Evolutionary conservation across 2,113 vertebrate species (phyloP), one percentile per base, ranked within the genome.

Genomic region (Carassius auratus): DNA sequence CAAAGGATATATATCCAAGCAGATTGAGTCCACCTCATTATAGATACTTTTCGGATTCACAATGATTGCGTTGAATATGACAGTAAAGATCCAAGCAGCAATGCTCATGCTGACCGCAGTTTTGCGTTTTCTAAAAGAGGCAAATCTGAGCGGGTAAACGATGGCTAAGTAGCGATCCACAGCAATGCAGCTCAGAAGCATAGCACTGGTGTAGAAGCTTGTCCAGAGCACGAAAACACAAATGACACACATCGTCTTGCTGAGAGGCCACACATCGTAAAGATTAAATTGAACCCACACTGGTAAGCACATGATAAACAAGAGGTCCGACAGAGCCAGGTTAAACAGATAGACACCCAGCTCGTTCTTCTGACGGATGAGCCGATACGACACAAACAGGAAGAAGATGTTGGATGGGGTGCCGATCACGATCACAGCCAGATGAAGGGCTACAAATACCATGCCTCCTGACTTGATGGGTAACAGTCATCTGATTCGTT

Each of bases 291-390:
- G 84, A 84, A 97, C 90, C 97, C 97, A 98, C 0, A 96, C 76
- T 13, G 94, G 95, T 8, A 98, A 90, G 4, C 95, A 93, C 0
- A 90, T n/a, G 0, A 94, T 92, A 68, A 96, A 97, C 19, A 94
- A 89, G 75, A 98, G 90, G 88, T 98, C 97, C 4, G 96, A 95
- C 12, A 97, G 91, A 0, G 96, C 96, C 59, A 98, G 84, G 86
- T 95, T 96, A 90, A 97, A 95, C 30, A 97, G 92, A 86, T 97
- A 98, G 84, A 98, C 90, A 0, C 96, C 96, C 1, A 98, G 85
- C 62, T 97, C 96, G 0, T 97, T 98, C 82, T 91, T 94, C 42
- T 95, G 96, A 87, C 90, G 94, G 10, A 96, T 92, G 87, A 97
- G 97, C 84, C 95, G 85, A 80, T 90, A 96, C 69, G 96, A 96